phyloP scores from a whole-genome alignment of 2,797 vertebrate genomes.

The Thamnophis elegans region DNA sequence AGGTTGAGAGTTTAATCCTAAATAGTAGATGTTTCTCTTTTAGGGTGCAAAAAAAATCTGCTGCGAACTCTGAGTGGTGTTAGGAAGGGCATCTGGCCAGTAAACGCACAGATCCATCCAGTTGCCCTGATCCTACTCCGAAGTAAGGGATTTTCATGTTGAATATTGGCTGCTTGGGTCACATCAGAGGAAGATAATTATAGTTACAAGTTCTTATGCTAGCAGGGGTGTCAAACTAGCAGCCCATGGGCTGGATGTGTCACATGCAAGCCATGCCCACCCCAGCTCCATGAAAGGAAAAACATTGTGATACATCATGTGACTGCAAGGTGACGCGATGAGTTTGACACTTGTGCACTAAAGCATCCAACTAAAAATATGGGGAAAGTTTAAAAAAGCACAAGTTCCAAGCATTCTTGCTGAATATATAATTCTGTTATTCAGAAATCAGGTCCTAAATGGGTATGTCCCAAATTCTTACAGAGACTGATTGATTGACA shows the following conservation, averaged over 20 bases:
- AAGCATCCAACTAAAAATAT: background rate
- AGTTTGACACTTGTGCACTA: background rate
- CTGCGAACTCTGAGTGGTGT: background rate
- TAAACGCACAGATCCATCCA: background rate
- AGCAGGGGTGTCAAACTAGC: background rate
- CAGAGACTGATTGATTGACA: background rate
- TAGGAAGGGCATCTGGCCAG: background rate
- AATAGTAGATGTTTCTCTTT: background rate
- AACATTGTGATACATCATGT: background rate
- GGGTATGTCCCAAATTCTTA: background rate
- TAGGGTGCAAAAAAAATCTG: background rate
- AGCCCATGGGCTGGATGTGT: too few relatives aligned
- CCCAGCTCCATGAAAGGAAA: background rate
- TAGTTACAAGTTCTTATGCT: background rate
- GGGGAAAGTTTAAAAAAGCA: background rate
- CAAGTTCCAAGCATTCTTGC: background rate
- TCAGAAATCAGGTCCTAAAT: background rate
- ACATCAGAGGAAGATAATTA: background rate
- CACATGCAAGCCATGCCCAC: background rate
- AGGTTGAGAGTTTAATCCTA: background rate
- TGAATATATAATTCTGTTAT: background rate
- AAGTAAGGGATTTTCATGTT: background rate
- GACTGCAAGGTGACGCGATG: accelerated
- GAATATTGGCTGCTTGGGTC: background rate
- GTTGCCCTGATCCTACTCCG: background rate